Base-by-base conservation (phyloP, 2,888 invertebrate genomes). In the Drosophila siamana region DNA sequence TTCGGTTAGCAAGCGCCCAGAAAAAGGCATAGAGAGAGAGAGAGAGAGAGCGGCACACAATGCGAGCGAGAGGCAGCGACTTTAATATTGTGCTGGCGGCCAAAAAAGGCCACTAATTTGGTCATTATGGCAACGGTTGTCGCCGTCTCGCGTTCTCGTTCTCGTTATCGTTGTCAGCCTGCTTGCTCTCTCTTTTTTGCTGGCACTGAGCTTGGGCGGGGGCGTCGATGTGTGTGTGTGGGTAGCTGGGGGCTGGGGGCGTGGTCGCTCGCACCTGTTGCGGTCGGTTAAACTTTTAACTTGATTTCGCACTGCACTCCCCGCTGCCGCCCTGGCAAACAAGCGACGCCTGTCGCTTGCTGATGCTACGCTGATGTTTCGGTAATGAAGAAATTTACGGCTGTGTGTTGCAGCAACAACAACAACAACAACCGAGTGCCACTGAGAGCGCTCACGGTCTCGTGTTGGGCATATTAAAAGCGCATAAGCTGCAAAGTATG, bases 201-300 rank as follows among this genome's bases (percentile, higher is more conserved):
- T 2, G 28, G 15, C n/a, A n/a, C 7, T 54, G 72, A n/a, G n/a
- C n/a, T n/a, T n/a, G n/a, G n/a, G 66, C 57, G 60, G 74, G 30
- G 4, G 26, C 47, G 33, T 46, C 28, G 60, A 8, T 11, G 22
- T 56, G 47, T 62, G 73, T 54, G 65, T 70, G 55, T 46, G 36
- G 7, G 15, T 38, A 6, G 5, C 13, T 38, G 36, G 4, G 36
- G 36, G 4, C 13, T 38, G 36, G 0, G 36, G 36, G 36, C 59
- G 65, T 75, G 61, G 54, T 24, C 4, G n/a, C 13, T 16, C 43
- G 44, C 80, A 86, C 81, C 84, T 81, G 81, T 81, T 81, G 81
- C 81, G 84, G 80, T 84, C 67, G 66, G 59, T 63, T 84, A 24
- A 68, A 86, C 80, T 80, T 86, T 84, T 69, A 80, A 76, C 68